Base-by-base conservation (phyloP, 2,888 invertebrate genomes). In the Boloria euphrosyne region DNA sequence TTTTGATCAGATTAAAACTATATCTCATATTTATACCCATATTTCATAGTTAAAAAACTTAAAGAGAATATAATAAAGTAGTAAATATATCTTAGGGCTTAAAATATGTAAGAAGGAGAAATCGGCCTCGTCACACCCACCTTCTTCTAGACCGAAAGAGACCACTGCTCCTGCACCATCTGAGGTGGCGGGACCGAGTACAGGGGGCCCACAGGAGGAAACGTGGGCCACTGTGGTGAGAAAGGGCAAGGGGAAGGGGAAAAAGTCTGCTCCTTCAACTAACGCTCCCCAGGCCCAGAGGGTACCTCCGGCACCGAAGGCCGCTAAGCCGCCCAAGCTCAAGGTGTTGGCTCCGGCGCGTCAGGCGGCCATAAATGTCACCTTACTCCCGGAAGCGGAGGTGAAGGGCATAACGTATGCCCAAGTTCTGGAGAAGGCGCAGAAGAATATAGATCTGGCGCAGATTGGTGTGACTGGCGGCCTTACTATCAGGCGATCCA, bases 141-240 rank as follows among this genome's bases (percentile, higher is more conserved):
- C 4, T 5, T 4, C 27, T 0, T 6, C 27, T 2, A 6, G 5
- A 0, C 27, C 27, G 4, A 6, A 0, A 0, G 0, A 0, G 27
- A 6, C 0, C 4, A 4, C 27, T 0, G 4, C 27, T 5, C 27
- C 27, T 0, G 5, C 5, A n/a, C 0, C 5, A 4, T 5, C 27
- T n/a, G n/a, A 4, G 2, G 27, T 27, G 27, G 27, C 27, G 0
- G 27, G 27, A 0, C 5, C 27, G 27, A 27, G 27, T 5, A 6
- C 27, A 0, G 27, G 5, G 6, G 27, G 6, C n/a, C n/a, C n/a
- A n/a, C n/a, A n/a, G n/a, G n/a, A n/a, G 27, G 27, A 4, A 0
- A 27, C 27, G 0, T 27, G 27, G 27, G 27, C 27, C 3, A 27
- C 27, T 0, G 27, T 50, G 17, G 50, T n/a, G 0, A 2, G 17